These are phyloP conservation scores for Platyrinchus mystaceus DNA, from an alignment of 2,797 vertebrate genomes.

Conservation along the genomic window DNA sequence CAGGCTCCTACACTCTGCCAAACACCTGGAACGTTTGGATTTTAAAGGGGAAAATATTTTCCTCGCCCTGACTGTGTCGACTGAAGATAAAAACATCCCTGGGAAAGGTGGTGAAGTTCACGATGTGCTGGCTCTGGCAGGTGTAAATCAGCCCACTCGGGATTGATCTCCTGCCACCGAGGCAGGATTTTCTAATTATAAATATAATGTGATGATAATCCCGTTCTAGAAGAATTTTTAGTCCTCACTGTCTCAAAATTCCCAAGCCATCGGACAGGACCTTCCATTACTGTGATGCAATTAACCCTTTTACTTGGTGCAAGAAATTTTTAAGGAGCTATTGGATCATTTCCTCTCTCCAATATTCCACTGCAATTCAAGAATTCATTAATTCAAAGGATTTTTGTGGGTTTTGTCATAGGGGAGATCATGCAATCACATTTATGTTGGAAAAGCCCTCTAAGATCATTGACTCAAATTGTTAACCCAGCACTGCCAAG, in stretches of 20 bases:
- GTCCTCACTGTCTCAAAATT: not conserved
- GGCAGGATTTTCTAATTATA: not conserved
- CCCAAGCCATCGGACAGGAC: not conserved
- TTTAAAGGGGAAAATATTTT: constrained; percentile 20
- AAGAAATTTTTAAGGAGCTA: not conserved
- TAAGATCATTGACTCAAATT: rapidly evolving
- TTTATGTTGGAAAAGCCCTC: not conserved
- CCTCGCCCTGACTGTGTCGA: not conserved
- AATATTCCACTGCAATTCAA: not conserved
- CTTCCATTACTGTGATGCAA: not conserved
- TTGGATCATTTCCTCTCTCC: not conserved
- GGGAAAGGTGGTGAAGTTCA: not conserved
- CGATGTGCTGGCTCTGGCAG: not conserved
- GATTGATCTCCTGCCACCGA: not conserved
- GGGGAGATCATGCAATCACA: not conserved
- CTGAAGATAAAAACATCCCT: constrained; percentile 4
- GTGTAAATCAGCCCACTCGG: constrained; percentile 20
- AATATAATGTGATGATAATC: not conserved
- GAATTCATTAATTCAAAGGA: not conserved
- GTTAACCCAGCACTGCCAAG: not conserved
- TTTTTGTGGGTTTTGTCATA: not conserved
- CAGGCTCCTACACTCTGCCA: constrained; percentile 2
- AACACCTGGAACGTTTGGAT: constrained; percentile 21
- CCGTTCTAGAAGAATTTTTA: not conserved
- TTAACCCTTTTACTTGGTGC: not conserved